phyloP scores from a whole-genome alignment of 2,888 invertebrate genomes.

The Catotricha subobsoleta region DNA sequence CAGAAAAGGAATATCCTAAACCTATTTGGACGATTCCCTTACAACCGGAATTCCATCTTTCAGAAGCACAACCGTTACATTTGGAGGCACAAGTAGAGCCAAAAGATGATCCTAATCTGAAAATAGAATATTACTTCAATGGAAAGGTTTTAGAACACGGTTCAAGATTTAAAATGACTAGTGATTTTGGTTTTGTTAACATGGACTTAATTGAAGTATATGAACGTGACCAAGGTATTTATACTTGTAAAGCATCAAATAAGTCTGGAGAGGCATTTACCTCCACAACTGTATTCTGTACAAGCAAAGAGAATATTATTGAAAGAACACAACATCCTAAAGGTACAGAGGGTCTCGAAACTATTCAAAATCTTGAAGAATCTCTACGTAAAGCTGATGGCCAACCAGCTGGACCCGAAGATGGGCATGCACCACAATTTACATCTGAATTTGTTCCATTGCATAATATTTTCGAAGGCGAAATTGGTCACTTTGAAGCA shows the following conservation, averaged over 20 bases:
- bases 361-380: conserved; percentile 79
- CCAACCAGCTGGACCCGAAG: conserved; percentile 49
- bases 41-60: conserved; percentile 57
- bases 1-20: conserved; percentile 62
- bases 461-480: conserved; percentile 75
- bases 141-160: conserved; percentile 74
- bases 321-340: conserved; percentile 87
- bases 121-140: conserved; percentile 89
- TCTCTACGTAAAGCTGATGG: conserved; percentile 56
- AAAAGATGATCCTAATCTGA: conserved; percentile 76
- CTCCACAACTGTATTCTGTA: conserved; percentile 71
- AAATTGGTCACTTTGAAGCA: conserved; percentile 95
- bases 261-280: conserved; percentile 82
- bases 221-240: conserved; percentile 84
- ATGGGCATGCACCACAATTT: conserved; percentile 72
- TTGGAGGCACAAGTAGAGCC: conserved; percentile 91
- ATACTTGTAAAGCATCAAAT: conserved; percentile 80
- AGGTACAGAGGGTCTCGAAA: conserved; percentile 81
- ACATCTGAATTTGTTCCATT: conserved; percentile 73
- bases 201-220: conserved; percentile 83
- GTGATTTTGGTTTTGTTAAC: conserved; percentile 92
- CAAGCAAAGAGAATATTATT: conserved; percentile 63
- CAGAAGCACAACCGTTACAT: conserved; percentile 72
- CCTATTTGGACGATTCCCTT: conserved; percentile 76
- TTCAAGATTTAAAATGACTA: conserved; percentile 77